Base-by-base conservation (phyloP, 2,888 invertebrate species). In the Rhopalosiphum nymphaeae region DNA sequence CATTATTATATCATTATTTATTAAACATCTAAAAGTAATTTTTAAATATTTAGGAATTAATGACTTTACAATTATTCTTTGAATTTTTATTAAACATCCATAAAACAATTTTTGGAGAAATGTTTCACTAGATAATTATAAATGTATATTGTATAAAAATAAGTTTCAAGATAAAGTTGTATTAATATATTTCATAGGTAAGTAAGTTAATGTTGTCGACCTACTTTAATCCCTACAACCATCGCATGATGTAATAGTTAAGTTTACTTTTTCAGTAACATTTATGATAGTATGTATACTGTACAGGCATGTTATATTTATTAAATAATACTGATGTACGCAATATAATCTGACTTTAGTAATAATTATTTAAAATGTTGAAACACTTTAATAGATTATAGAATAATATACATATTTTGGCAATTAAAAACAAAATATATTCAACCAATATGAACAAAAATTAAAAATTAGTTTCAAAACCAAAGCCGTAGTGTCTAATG, bases 251-350 rank as follows among this genome's bases (percentile, higher is more conserved):
- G 21, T 36, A 36, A 36, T 78, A 36, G 78, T 78, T 36, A 78
- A 78, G 78, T 78, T 78, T 78, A 78, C 78, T 78, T 78, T 78
- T 21, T 78, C 21, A 78, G 36, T 78, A 78, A 78, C 78, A 78
- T 36, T 21, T 78, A 36, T 78, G 36, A 78, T 36, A 78, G 36
- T 9, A 78, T 21, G 16, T 11, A 13, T 13, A 49, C n/a, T 16
- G 5, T 78, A 78, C 78, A 78, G 21, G 36, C 9, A 36, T 36
- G n/a, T 36, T 78, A 1, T 78, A 36, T 78, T 78, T 78, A 78
- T 78, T 78, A 21, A 78, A 67, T 67, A n/a, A 53, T 53, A 78
- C 16, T 36, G 1, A 67, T n/a, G 4, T 67, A 67, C 16, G 67
- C 16, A 67, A 21, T 21, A 36, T 21, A 78, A 36, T 7, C 1